Percentiles rank a stretch among this genome's conserved stretches.
Conservation (phyloP, 2,888 invertebrate species). For the Parnassius orleans region DNA sequence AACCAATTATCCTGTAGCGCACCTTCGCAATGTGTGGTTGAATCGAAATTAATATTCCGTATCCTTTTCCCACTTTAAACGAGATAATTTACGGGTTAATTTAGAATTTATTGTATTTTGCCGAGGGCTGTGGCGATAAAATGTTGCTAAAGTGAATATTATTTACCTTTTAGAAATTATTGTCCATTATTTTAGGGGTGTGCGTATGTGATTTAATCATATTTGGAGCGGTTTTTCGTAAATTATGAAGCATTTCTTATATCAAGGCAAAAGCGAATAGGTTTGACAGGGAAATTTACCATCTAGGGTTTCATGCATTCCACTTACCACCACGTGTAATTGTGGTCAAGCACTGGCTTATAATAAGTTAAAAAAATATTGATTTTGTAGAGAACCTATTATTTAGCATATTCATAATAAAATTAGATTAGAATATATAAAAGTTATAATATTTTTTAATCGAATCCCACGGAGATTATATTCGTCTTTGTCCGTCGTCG, state of each 20-base stretch:
- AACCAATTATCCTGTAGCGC: slow-evolving; percentile 48
- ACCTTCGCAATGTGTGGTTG: slow-evolving; percentile 49
- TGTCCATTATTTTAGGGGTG: slow-evolving; percentile 12
- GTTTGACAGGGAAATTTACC: too few relatives aligned
- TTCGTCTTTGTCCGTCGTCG: too few relatives aligned
- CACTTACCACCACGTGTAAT: too few relatives aligned
- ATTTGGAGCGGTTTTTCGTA: neutral
- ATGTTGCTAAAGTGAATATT: slow-evolving; percentile 30
- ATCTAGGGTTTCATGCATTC: too few relatives aligned
- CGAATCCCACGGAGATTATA: too few relatives aligned
- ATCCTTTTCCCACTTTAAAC: slow-evolving; percentile 58
- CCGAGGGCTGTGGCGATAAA: slow-evolving; percentile 32
- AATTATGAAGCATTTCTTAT: neutral
- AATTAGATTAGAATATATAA: too few relatives aligned
- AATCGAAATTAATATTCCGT: slow-evolving; percentile 53
- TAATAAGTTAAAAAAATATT: too few relatives aligned
- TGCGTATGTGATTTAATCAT: neutral
- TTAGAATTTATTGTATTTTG: slow-evolving; percentile 54
- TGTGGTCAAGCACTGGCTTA: too few relatives aligned
- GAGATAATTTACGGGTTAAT: slow-evolving; percentile 59
- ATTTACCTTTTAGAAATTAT: slow-evolving; percentile 19
- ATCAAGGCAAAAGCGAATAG: too few relatives aligned
- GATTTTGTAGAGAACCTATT: too few relatives aligned
- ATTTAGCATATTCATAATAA: too few relatives aligned
- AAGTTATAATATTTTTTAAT: too few relatives aligned